These are phyloP conservation scores for Acleris laterana DNA, from an alignment of 2,888 invertebrate genomes.

Conservation along the genomic window DNA sequence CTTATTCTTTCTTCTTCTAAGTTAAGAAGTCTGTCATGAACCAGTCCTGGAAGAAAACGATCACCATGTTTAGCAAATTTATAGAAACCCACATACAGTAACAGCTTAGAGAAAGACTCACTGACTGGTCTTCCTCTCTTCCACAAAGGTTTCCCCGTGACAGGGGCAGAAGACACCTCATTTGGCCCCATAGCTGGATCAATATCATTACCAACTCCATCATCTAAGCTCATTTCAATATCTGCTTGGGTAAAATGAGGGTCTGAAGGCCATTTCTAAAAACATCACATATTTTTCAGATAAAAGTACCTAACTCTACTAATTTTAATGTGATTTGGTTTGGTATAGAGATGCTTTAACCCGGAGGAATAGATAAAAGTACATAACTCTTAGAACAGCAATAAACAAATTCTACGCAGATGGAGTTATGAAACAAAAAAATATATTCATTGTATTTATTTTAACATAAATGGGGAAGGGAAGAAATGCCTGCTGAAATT, in stretches of 20 bases:
- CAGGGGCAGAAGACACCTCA: constrained; percentile 59
- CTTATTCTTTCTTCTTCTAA: constrained; percentile 66
- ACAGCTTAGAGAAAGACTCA: constrained; percentile 44
- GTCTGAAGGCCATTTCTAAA: constrained; percentile 63
- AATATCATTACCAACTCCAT: constrained; percentile 48
- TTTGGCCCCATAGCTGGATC: constrained; percentile 58
- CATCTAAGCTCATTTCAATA: constrained; percentile 55
- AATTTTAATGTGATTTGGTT: too few species aligned
- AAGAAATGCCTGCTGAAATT: too few species aligned
- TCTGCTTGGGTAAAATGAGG: constrained; percentile 54
- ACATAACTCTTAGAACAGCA: too few species aligned
- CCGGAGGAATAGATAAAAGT: not conserved
- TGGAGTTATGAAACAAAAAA: too few species aligned
- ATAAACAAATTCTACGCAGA: too few species aligned
- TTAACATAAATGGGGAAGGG: too few species aligned
- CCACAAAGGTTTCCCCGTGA: constrained; percentile 57
- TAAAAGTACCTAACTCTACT: not conserved
- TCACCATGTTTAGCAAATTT: too few species aligned
- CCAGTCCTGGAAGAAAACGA: constrained; percentile 49
- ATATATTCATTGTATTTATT: too few species aligned
- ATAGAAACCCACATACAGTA: not conserved
- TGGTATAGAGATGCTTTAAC: too few species aligned
- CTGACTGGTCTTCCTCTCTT: constrained; percentile 62
- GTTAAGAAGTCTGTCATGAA: constrained; percentile 62
- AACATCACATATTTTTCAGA: not conserved